phyloP scores from a whole-genome alignment of 2,113 vertebrate species.

The Zootoca vivipara region DNA sequence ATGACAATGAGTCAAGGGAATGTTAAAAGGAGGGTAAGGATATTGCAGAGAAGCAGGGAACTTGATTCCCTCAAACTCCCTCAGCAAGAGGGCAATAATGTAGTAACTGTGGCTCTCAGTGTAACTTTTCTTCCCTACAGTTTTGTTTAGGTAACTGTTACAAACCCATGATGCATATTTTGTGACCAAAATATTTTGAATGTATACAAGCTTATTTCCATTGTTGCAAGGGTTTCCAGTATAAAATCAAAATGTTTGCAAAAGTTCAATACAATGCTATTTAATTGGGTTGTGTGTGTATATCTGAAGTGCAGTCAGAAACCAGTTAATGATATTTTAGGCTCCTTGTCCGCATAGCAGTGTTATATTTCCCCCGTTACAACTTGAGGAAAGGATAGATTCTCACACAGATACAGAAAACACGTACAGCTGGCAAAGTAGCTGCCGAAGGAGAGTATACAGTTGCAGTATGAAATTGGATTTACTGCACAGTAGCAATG shows the following conservation, averaged over 20 bases:
- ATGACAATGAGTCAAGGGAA: no score
- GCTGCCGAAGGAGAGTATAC: slow-evolving; percentile 9
- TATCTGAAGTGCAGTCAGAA: slow-evolving; percentile 4
- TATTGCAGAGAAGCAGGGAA: background rate
- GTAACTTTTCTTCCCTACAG: slow-evolving; percentile 16
- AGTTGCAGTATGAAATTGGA: slow-evolving; percentile 30
- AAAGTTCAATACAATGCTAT: background rate
- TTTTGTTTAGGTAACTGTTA: slow-evolving; percentile 38
- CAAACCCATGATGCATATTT: background rate
- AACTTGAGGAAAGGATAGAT: slow-evolving; percentile 18
- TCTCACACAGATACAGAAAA: slow-evolving; percentile 13
- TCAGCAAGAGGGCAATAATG: background rate
- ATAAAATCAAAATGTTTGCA: background rate
- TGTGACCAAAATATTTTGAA: background rate
- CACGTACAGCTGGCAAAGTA: background rate
- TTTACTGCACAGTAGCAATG: background rate
- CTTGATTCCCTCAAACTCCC: background rate
- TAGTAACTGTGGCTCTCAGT: background rate
- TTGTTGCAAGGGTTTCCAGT: background rate
- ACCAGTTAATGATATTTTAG: background rate
- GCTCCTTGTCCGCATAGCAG: background rate
- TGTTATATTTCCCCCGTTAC: background rate
- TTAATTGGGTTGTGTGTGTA: background rate
- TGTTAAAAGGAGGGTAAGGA: no score
- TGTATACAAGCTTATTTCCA: background rate